Conservation (phyloP, 2,113 vertebrate species). For the Melierax canorus region DNA sequence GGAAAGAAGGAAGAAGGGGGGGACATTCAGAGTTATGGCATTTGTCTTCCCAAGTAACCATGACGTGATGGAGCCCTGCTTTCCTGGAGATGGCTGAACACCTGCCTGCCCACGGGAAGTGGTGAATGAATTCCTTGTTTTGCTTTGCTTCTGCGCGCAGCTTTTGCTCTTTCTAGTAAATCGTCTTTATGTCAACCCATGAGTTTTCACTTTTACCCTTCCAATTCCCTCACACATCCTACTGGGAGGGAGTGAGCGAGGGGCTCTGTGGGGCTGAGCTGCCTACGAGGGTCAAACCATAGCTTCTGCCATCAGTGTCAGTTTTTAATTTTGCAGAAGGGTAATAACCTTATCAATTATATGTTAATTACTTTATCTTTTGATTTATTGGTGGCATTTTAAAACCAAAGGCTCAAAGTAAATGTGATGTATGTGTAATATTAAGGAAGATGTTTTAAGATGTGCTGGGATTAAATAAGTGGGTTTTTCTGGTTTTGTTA, state of each 20-base stretch:
- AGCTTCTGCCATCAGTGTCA: neutral
- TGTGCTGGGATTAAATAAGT: neutral
- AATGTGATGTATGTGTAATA: neutral
- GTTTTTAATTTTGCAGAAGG: neutral
- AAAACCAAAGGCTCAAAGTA: neutral
- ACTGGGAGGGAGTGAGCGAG: neutral
- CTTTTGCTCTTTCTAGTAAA: neutral
- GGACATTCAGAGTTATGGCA: fast-evolving
- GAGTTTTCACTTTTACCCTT: neutral
- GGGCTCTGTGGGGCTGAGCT: neutral
- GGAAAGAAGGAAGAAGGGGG: neutral
- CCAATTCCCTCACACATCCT: neutral
- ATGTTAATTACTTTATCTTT: neutral
- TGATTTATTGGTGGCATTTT: neutral
- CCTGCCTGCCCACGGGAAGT: neutral
- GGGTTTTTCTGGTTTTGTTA: neutral
- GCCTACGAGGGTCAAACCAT: constrained; percentile 44
- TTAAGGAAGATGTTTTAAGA: neutral
- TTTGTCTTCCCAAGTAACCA: neutral
- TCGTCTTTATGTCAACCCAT: neutral
- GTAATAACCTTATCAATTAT: neutral
- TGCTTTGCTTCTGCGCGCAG: neutral
- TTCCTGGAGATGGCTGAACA: neutral
- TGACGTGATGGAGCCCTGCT: neutral
- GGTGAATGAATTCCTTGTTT: neutral